Percentiles rank a stretch among this genome's conserved stretches.
phyloP scores from a whole-genome alignment of 2,797 vertebrate species.

The Premnoplex brunnescens region DNA sequence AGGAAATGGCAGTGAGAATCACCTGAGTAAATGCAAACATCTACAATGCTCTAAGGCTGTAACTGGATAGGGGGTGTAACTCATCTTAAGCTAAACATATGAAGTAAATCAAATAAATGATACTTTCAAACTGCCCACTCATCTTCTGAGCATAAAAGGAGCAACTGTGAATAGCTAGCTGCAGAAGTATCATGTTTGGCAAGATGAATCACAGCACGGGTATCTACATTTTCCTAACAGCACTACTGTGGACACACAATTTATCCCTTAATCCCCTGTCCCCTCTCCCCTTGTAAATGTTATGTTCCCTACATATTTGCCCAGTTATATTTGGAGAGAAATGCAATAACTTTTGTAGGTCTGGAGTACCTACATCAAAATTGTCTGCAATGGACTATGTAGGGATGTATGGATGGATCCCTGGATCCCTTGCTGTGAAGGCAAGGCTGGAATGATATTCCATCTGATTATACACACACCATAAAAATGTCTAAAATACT shows the following conservation, averaged over 20 bases:
- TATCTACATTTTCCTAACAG: neutral
- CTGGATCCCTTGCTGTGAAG: neutral
- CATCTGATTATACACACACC: neutral
- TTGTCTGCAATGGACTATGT: neutral
- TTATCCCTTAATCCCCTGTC: neutral
- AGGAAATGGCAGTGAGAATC: neutral
- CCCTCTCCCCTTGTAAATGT: neutral
- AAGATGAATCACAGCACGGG: neutral
- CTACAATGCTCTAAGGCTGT: neutral
- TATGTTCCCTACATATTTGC: neutral
- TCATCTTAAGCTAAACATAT: neutral
- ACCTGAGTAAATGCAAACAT: neutral
- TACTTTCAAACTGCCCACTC: neutral
- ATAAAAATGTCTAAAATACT: neutral
- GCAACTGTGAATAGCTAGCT: neutral
- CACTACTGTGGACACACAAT: neutral
- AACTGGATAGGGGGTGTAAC: neutral
- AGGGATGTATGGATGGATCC: neutral
- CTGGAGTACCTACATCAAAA: neutral
- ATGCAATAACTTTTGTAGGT: neutral
- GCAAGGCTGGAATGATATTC: neutral
- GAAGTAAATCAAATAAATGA: constrained; percentile 3
- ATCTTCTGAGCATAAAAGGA: neutral
- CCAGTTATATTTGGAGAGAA: neutral
- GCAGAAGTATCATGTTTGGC: neutral